Evolutionary conservation across 2,797 vertebrate genomes (phyloP), one percentile per base, ranked within the genome.

Genomic region (Dromococcyx pavoninus): DNA sequence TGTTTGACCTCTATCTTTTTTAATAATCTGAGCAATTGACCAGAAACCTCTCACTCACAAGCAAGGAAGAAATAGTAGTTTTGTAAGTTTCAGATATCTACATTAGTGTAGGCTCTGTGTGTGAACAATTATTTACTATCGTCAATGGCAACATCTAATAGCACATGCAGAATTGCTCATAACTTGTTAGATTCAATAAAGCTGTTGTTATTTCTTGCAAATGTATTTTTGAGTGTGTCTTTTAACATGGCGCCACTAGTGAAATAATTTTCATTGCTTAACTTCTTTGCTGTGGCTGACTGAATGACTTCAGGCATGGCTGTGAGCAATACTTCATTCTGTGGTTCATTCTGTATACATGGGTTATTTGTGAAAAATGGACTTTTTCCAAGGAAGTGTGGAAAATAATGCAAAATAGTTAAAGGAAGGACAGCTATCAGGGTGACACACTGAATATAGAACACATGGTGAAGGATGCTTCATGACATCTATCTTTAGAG

Each of bases 231-330:
- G 50, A 89, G 44, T 17, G 4, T 2, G 12, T 64, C 57, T 80
- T 61, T 67, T 82, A 64, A 58, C 2, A 2, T 78, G 86, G 87
- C 1, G 13, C 86, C 81, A 92, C 86, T 93, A 92, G 43, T 86
- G 75, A 95, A 96, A 92, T 93, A 86, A 89, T 91, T 97, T 95
- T 93, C 44, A 39, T 65, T 82, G 75, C 41, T 93, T 83, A 87
- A 25, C 30, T 93, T 89, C 84, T 93, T 95, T 95, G 37, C 87
- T 92, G 81, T 94, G 92, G 65, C 65, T 93, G 86, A 82, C 67
- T 93, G 81, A 93, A 95, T 88, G 24, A 94, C 75, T 96, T 85
- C 71, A 93, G 91, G 78, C 92, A 80, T 79, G 65, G 69, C 84
- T 95, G 69, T 53, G 23, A 94, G 82, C 89, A 95, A 74, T 86